These are phyloP conservation scores for Tenrec ecaudatus DNA, from an alignment of 2,113 vertebrate species.

Conservation along the genomic window DNA sequence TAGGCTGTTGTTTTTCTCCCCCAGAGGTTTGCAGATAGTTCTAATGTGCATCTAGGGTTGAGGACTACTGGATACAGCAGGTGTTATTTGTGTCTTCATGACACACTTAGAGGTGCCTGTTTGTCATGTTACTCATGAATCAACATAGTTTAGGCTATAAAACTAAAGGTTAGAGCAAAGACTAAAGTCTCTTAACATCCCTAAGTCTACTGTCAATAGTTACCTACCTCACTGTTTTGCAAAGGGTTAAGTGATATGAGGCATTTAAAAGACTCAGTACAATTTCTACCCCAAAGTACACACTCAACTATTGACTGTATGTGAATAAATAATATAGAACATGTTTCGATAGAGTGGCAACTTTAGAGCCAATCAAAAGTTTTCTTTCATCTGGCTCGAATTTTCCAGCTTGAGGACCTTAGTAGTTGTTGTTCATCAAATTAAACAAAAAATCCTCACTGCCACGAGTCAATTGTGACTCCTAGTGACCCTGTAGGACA, in stretches of 20 bases:
- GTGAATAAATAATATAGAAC: not conserved
- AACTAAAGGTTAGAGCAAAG: not conserved
- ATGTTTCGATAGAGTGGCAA: not conserved
- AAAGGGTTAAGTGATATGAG: not conserved
- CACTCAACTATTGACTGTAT: not conserved
- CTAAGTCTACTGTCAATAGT: not conserved
- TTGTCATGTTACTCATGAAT: not conserved
- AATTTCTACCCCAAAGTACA: not conserved
- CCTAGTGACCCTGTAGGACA: not conserved
- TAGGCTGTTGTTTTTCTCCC: not conserved
- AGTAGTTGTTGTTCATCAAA: too few species aligned
- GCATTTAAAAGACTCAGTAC: not conserved
- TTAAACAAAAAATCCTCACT: not conserved
- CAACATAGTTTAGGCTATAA: not conserved
- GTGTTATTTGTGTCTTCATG: not conserved
- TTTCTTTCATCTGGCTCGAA: not conserved
- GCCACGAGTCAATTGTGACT: not conserved
- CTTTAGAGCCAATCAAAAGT: not conserved
- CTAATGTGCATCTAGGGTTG: not conserved
- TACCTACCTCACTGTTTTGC: not conserved
- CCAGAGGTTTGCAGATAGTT: not conserved
- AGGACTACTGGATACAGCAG: not conserved
- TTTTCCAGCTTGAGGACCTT: not conserved
- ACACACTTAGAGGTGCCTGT: not conserved
- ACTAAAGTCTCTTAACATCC: not conserved